Percentiles rank a stretch among this genome's conserved stretches.
phyloP scores from a whole-genome alignment of 2,113 vertebrate species.

The Pimephales promelas region DNA sequence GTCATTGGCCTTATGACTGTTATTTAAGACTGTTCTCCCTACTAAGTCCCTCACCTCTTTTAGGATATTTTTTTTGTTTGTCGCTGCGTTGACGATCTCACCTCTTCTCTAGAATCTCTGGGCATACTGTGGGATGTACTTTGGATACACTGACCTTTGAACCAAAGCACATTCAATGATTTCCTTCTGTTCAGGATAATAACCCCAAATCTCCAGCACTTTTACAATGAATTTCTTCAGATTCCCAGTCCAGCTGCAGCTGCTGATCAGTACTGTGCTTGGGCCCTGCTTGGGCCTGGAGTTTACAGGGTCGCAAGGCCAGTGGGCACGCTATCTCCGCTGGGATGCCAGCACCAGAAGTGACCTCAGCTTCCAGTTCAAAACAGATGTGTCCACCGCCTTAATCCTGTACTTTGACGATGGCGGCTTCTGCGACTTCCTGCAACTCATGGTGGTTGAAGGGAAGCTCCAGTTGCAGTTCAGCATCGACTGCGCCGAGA shows the following conservation, averaged over 20 bases:
- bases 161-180: constrained; percentile 60
- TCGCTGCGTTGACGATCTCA: constrained; percentile 57
- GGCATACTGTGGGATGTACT: constrained; percentile 62
- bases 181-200: constrained; percentile 68
- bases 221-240: constrained; percentile 80
- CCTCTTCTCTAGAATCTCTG: constrained; percentile 55
- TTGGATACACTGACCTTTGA: constrained; percentile 61
- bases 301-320: constrained; percentile 90
- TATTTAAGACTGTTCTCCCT: constrained; percentile 74
- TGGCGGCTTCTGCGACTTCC: constrained; percentile 95
- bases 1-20: constrained; percentile 73
- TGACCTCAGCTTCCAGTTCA: constrained; percentile 95
- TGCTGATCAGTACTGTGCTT: constrained; percentile 85
- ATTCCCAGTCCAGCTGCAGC: constrained; percentile 85
- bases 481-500: constrained; percentile 96
- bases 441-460: constrained; percentile 88
- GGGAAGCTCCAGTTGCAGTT: constrained; percentile 91
- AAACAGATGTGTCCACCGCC: constrained; percentile 89
- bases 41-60: constrained; percentile 52
- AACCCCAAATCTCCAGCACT: constrained; percentile 62
- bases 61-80: constrained; percentile 62
- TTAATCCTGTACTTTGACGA: constrained; percentile 98
- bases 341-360: constrained; percentile 97
- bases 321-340: constrained; percentile 97
- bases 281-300: constrained; percentile 89